Percentiles rank a stretch among this genome's conserved stretches.
phyloP scores from a whole-genome alignment of 2,888 invertebrate species.

The Trissolcus brochymenae region DNA sequence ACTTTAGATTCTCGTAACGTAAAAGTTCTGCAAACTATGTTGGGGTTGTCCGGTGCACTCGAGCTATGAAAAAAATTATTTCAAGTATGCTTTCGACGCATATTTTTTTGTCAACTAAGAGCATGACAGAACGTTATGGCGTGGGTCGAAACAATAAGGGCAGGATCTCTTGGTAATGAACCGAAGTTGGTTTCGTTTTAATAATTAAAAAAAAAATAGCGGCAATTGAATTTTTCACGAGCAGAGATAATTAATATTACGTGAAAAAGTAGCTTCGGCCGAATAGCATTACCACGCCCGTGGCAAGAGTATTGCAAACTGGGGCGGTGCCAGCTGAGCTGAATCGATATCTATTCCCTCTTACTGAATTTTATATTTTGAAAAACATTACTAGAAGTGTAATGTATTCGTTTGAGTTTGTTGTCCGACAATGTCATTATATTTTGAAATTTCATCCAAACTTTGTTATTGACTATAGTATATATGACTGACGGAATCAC shows the following conservation, averaged over 20 bases:
- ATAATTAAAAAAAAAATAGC: no score
- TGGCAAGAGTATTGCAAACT: constrained; percentile 60
- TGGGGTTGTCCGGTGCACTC: constrained; percentile 11
- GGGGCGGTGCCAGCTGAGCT: constrained; percentile 66
- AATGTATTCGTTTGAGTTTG: constrained; percentile 12
- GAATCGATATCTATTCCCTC: constrained; percentile 68
- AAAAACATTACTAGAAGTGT: constrained; percentile 32
- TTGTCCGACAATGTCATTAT: no score
- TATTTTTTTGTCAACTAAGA: background rate
- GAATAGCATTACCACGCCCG: constrained; percentile 49
- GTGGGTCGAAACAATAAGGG: no score
- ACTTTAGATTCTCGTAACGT: constrained; percentile 7
- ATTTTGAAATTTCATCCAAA: no score
- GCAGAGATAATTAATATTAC: constrained; percentile 22
- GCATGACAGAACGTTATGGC: background rate
- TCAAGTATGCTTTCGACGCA: constrained; percentile 15
- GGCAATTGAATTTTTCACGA: no score
- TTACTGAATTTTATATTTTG: constrained; percentile 66
- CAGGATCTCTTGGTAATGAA: no score
- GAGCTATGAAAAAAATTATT: constrained; percentile 21
- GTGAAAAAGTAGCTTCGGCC: constrained; percentile 30
- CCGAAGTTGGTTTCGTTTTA: no score
- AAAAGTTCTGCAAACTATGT: constrained; percentile 22
- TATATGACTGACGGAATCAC: constrained; percentile 1
- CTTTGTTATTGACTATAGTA: background rate